Evolutionary conservation across 2,113 vertebrate species (phyloP).

Genomic region (Phaethon lepturus): DNA sequence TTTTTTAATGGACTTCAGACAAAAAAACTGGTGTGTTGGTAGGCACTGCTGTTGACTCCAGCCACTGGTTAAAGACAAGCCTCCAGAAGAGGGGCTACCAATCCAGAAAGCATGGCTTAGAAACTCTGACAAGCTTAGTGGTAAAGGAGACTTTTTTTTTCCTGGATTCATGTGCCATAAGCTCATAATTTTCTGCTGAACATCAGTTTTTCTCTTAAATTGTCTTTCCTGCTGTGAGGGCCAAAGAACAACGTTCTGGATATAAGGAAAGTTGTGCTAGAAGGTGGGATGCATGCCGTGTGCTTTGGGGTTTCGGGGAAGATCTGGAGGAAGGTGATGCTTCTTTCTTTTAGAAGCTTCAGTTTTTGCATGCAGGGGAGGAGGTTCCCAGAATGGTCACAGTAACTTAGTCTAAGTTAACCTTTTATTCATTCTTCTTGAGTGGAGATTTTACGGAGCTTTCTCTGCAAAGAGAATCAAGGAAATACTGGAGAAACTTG

Average conservation of each 20-base stretch:
- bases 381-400: not conserved
- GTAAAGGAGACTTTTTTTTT: not conserved
- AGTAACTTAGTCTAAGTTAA: not conserved
- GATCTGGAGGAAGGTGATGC: not conserved
- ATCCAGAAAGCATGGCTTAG: not conserved
- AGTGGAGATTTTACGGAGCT: not conserved
- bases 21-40: not conserved
- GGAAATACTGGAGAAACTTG: not conserved
- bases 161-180: not conserved
- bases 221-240: not conserved
- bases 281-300: accelerated
- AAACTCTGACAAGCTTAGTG: not conserved
- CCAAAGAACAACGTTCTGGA: not conserved
- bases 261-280: not conserved
- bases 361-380: not conserved
- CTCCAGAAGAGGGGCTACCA: not conserved
- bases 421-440: not conserved
- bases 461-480: not conserved
- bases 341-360: not conserved
- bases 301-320: not conserved
- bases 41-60: not conserved
- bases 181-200: not conserved
- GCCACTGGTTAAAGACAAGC: not conserved
- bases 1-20: not conserved
- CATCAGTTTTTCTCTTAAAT: not conserved